A percentile compares a stretch with the other conserved stretches of the same genome.
phyloP scores from a whole-genome alignment of 2,888 invertebrate genomes.

The Gymnocheta viridis region DNA sequence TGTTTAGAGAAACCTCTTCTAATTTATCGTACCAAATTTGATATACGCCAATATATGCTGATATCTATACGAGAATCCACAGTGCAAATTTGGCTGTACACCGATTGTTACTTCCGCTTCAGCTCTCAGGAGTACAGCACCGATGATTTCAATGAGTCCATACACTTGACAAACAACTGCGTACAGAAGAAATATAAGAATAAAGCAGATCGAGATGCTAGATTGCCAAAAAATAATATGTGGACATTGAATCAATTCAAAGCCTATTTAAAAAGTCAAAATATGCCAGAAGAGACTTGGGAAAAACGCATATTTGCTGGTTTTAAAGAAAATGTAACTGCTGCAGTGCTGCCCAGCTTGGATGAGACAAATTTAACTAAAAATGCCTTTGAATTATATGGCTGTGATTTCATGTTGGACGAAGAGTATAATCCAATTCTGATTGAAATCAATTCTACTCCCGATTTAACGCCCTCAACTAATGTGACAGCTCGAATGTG shows the following conservation, averaged over 20 bases:
- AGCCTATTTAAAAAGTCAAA: constrained; percentile 83
- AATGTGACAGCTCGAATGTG: constrained; percentile 92
- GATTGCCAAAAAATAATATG: constrained; percentile 91
- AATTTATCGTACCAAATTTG: constrained; percentile 93
- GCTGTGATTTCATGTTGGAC: constrained; percentile 95
- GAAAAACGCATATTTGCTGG: constrained; percentile 90
- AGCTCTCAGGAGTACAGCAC: constrained; percentile 92
- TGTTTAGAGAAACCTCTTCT: constrained; percentile 89
- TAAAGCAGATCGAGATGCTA: constrained; percentile 83
- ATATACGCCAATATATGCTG: constrained; percentile 94
- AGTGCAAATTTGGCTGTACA: constrained; percentile 93
- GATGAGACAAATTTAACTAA: constrained; percentile 86
- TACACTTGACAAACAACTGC: constrained; percentile 94
- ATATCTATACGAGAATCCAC: constrained; percentile 87
- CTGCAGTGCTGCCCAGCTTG: constrained; percentile 90
- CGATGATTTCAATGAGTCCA: constrained; percentile 90
- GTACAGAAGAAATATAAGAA: constrained; percentile 89
- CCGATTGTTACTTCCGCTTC: constrained; percentile 92
- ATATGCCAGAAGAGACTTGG: constrained; percentile 84
- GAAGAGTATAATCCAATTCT: constrained; percentile 93
- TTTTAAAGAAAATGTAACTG: constrained; percentile 91
- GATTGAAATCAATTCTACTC: constrained; percentile 96
- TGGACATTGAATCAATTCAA: constrained; percentile 90
- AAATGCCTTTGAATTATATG: constrained; percentile 94
- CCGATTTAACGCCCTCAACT: constrained; percentile 91